Evolutionary conservation across 2,888 invertebrate genomes (phyloP), one percentile per base, ranked within the genome.

Genomic region (Drosophila multiciliata): DNA sequence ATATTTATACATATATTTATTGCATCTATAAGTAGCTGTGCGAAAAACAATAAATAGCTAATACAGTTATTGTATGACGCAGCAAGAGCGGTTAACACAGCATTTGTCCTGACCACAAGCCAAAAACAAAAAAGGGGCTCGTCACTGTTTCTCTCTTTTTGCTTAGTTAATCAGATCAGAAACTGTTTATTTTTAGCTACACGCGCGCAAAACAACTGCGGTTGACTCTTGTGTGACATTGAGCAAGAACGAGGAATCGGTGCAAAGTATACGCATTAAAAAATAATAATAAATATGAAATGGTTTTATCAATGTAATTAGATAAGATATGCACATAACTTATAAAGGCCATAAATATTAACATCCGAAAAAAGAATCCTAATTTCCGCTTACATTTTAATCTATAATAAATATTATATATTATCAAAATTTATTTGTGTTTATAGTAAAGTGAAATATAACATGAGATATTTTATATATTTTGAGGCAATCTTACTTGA

Each of bases 51-150:
- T 17, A 53, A 38, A 4, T 6, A 38, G 69, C 60, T 71, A 71
- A 68, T 66, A 61, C 66, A 36, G 48, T 55, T 50, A 40, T 45
- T 23, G 17, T 17, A 57, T 55, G 62, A 66, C 58, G 66, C 33
- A 8, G 45, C 4, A 36, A 42, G 15, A 50, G 0, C 23, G 42
- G 35, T 54, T 26, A 33, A 17, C 32, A 17, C 26, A 74, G 54
- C 58, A 65, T 61, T 58, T 66, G 64, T 73, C 79, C 79, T 82
- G 83, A 87, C 83, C 84, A 82, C 87, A 87, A 84, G 36, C n/a
- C 65, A 58, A 49, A 63, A 68, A 29, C 23, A 23, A 45, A 45
- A 45, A 15, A 53, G 78, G 78, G 82, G 82, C 85, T 82, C 82
- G 82, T 75, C 81, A 36, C 45, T 29, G 23, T 9, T 26, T 15